These are phyloP conservation scores for Gnatocerus cornutus DNA, from an alignment of 2,888 invertebrate genomes.

Conservation along the genomic window DNA sequence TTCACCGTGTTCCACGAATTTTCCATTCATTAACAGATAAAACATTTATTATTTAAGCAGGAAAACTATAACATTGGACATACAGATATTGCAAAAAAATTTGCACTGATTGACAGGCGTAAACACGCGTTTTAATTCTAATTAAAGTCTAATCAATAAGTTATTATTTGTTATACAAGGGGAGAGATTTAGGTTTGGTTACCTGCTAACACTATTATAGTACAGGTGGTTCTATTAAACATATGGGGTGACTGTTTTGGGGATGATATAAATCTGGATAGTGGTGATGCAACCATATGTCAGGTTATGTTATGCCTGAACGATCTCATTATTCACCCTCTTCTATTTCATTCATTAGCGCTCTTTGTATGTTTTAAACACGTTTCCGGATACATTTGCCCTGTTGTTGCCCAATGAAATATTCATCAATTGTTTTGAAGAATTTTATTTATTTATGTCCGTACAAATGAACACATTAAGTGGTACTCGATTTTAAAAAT, in stretches of 20 bases:
- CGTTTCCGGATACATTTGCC: conserved; percentile 45
- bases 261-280: conserved; percentile 61
- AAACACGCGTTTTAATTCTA: conserved; percentile 11
- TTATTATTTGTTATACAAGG: conserved; percentile 19
- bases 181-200: conserved; percentile 13
- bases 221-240: conserved; percentile 58
- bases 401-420: conserved; percentile 32
- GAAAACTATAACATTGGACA: not conserved
- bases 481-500: not conserved
- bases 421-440: conserved; percentile 31
- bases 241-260: conserved; percentile 55
- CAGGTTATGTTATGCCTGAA: conserved; percentile 61
- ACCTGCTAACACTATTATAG: conserved; percentile 46
- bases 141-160: conserved; percentile 40
- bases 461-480: not conserved
- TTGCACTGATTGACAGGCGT: conserved; percentile 18
- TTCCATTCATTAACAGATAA: conserved; percentile 1
- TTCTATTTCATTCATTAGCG: conserved; percentile 51
- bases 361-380: conserved; percentile 46
- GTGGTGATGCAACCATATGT: conserved; percentile 65
- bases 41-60: not conserved
- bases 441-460: conserved; percentile 21
- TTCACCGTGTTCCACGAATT: not conserved
- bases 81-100: too few relatives aligned
- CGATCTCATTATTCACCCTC: conserved; percentile 62